These are phyloP conservation scores for Cataglyphis rosenhaueri DNA, from an alignment of 2,888 invertebrate genomes.

Conservation along the genomic window DNA sequence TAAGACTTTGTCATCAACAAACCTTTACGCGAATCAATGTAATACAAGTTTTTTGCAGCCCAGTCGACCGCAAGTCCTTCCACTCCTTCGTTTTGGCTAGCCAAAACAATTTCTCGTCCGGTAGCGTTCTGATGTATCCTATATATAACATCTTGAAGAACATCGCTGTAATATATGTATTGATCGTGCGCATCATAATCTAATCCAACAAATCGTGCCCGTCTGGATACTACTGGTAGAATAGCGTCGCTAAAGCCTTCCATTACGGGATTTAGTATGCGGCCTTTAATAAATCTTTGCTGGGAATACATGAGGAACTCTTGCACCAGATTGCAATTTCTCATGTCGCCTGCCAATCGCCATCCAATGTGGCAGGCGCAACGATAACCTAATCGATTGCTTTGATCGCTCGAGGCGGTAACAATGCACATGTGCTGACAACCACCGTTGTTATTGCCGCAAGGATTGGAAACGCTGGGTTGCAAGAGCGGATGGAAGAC, in stretches of 20 bases:
- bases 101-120: constrained; percentile 94
- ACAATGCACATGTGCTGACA: constrained; percentile 98
- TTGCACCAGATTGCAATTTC: constrained; percentile 92
- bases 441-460: constrained; percentile 94
- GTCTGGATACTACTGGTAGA: constrained; percentile 95
- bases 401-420: constrained; percentile 89
- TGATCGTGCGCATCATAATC: constrained; percentile 97
- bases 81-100: constrained; percentile 98
- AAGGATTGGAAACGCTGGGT: constrained; percentile 90
- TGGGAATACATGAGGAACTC: constrained; percentile 98
- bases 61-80: constrained; percentile 98
- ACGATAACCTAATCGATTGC: constrained; percentile 91
- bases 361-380: constrained; percentile 97
- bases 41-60: constrained; percentile 97
- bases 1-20: neutral
- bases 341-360: constrained; percentile 90
- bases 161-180: constrained; percentile 99
- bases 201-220: constrained; percentile 97
- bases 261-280: constrained; percentile 94
- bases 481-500: constrained; percentile 93
- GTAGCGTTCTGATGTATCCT: constrained; percentile 92
- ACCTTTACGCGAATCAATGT: constrained; percentile 97
- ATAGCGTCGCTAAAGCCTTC: constrained; percentile 98
- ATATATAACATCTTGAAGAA: constrained; percentile 97
- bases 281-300: constrained; percentile 97